Evolutionary conservation across 2,888 invertebrate species (phyloP).

Genomic region (Xestia rhomboidea): DNA sequence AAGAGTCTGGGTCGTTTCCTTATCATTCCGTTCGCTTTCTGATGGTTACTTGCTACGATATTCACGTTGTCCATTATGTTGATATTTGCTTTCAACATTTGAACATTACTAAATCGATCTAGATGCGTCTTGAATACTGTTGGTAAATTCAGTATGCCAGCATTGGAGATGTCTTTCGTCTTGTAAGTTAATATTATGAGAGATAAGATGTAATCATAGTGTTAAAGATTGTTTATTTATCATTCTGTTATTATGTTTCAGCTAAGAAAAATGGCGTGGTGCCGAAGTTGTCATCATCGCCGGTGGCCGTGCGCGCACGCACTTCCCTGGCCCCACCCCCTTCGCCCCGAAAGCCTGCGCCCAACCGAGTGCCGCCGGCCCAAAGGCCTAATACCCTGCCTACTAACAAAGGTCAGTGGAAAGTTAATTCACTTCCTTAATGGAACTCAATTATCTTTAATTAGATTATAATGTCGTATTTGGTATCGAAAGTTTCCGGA

Average conservation of each 20-base stretch:
- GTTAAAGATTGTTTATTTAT: conserved; percentile 17
- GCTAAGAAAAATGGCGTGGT: conserved; percentile 89
- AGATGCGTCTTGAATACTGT: conserved; percentile 24
- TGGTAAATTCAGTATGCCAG: conserved; percentile 3
- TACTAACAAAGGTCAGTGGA: conserved; percentile 83
- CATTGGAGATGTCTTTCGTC: neutral
- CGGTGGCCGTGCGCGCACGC: conserved; percentile 85
- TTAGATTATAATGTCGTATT: conserved; percentile 33
- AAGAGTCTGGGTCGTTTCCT: conserved; percentile 53
- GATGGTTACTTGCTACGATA: conserved; percentile 39
- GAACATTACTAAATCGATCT: conserved; percentile 38
- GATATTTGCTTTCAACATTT: conserved; percentile 35
- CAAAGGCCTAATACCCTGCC: conserved; percentile 87
- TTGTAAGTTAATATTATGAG: neutral
- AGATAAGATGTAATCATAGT: neutral
- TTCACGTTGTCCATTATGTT: conserved; percentile 35
- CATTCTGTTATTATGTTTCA: conserved; percentile 71
- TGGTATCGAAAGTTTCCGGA: conserved; percentile 44
- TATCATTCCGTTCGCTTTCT: conserved; percentile 54
- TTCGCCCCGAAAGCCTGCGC: conserved; percentile 85
- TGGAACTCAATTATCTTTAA: conserved; percentile 45
- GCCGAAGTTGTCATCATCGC: conserved; percentile 86
- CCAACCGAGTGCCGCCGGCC: conserved; percentile 81
- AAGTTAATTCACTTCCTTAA: conserved; percentile 49
- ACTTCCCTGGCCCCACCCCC: conserved; percentile 84